A percentile compares a stretch with the other conserved stretches of the same genome.
phyloP scores from a whole-genome alignment of 2,113 vertebrate genomes.

The Conger conger region DNA sequence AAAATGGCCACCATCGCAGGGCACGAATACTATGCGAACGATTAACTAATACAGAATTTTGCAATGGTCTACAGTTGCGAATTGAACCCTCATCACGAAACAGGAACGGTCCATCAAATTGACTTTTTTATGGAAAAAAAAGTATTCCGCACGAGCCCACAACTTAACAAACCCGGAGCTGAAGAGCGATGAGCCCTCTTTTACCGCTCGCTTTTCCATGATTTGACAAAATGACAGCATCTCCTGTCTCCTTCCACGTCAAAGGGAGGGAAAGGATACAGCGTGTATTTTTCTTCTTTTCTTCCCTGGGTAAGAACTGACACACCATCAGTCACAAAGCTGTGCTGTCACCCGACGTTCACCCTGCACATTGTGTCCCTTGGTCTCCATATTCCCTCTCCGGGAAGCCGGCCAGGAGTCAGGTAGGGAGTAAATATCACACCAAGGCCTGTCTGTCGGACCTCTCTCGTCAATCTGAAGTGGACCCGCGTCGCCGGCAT shows the following conservation, averaged over 20 bases:
- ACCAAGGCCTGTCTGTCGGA: not conserved
- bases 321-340: constrained; percentile 3
- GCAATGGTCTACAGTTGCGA: no score
- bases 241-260: not conserved
- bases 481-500: not conserved
- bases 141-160: no score
- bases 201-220: not conserved
- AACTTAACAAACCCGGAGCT: not conserved
- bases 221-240: not conserved
- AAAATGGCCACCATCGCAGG: no score
- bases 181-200: not conserved
- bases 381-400: not conserved
- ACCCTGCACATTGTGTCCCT: not conserved
- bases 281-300: not conserved
- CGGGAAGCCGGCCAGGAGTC: not conserved
- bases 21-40: no score
- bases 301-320: not conserved
- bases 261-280: not conserved
- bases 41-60: no score
- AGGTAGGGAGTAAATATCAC: not conserved
- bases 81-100: no score
- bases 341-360: not conserved
- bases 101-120: no score
- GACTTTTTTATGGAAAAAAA: no score
- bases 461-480: not conserved